A percentile compares a stretch with the other conserved stretches of the same genome.
Evolutionary conservation across 1,140 invertebrate genomes (phyloP).

Genomic region (Drosophila albomicans): DNA sequence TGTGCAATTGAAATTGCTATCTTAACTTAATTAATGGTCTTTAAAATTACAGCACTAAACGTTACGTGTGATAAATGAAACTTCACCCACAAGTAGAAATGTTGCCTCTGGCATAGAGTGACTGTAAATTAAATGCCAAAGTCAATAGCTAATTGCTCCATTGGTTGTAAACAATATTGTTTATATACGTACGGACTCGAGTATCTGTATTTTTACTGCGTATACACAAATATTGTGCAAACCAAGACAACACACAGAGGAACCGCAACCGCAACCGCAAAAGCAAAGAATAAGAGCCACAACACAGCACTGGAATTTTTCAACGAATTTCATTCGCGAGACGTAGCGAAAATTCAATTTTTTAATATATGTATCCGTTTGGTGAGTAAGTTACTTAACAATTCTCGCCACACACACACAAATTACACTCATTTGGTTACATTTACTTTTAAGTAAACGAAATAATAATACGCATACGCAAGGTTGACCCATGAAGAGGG

Average conservation of each 20-base stretch:
- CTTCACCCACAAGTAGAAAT: neutral
- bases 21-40: neutral
- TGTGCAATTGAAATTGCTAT: neutral
- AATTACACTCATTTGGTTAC: neutral
- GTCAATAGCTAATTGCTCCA: constrained; percentile 48
- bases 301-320: constrained; percentile 2
- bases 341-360: neutral
- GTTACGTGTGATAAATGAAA: constrained; percentile 28
- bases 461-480: constrained; percentile 43
- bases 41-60: neutral
- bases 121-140: constrained; percentile 43
- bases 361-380: constrained; percentile 6
- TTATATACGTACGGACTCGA: constrained; percentile 21
- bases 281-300: too few species aligned
- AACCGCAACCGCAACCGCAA: too few species aligned
- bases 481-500: constrained; percentile 1
- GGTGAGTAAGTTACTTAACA: constrained; percentile 23
- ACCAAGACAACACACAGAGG: constrained; percentile 1
- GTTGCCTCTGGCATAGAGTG: constrained; percentile 3
- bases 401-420: neutral
- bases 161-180: constrained; percentile 42
- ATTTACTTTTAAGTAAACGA: constrained; percentile 14
- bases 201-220: constrained; percentile 8
- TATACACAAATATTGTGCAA: constrained; percentile 28
- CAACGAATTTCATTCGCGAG: constrained; percentile 11